Percentiles rank a stretch among this genome's conserved stretches.
Conservation (phyloP, 2,888 invertebrate genomes). For the Carcina quercana region DNA sequence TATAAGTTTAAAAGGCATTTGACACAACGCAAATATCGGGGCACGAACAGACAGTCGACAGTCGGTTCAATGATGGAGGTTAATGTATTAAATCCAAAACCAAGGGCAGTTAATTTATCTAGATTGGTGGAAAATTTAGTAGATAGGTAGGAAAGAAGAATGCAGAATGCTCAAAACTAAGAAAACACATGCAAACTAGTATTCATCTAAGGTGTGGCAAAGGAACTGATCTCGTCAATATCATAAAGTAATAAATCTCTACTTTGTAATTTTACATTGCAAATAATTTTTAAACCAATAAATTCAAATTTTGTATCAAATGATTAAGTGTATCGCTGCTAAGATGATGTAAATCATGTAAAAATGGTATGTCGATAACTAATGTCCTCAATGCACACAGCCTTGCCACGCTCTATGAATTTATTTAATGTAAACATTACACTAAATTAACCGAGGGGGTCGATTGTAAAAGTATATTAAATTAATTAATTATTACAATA, state of each 20-base stretch:
- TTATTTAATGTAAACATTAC: constrained; percentile 61
- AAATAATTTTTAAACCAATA: constrained; percentile 54
- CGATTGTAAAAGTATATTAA: constrained; percentile 67
- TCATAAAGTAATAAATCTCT: constrained; percentile 50
- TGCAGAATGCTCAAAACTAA: constrained; percentile 47
- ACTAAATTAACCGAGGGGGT: constrained; percentile 70
- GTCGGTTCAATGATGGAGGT: constrained; percentile 55
- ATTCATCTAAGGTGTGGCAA: constrained; percentile 74
- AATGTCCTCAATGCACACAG: constrained; percentile 80
- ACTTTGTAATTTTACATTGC: constrained; percentile 53
- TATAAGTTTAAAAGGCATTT: constrained; percentile 48
- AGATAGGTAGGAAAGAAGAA: constrained; percentile 35
- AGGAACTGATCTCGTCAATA: constrained; percentile 66
- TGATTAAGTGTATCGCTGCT: constrained; percentile 64
- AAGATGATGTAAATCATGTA: constrained; percentile 63
- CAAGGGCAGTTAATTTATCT: constrained; percentile 33
- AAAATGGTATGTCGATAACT: constrained; percentile 62
- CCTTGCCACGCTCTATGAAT: constrained; percentile 80
- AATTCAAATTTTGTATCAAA: constrained; percentile 47
- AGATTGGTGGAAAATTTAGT: constrained; percentile 35
- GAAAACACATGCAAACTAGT: constrained; percentile 59
- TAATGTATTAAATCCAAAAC: constrained; percentile 42
- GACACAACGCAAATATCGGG: constrained; percentile 34
- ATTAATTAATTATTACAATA: constrained; percentile 67
- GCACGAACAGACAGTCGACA: constrained; percentile 47